A percentile compares a stretch with the other conserved stretches of the same genome.
phyloP scores from a whole-genome alignment of 2,113 vertebrate species.

The Pogona vitticeps region DNA sequence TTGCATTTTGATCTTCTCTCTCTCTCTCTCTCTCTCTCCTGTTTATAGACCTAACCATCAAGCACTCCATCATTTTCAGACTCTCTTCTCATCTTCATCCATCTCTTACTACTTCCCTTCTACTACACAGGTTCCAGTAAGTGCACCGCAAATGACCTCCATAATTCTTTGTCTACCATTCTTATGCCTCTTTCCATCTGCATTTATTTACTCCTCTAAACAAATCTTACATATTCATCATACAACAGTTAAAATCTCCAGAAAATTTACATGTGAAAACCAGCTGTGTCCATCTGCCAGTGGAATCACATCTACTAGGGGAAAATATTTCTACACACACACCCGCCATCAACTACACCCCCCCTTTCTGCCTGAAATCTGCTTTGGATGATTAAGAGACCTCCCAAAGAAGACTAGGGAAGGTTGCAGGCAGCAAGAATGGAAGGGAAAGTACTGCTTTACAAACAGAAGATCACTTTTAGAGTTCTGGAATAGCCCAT shows the following conservation, averaged over 20 bases:
- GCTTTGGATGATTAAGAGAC: neutral
- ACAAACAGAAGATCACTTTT: neutral
- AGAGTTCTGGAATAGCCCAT: neutral
- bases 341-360: neutral
- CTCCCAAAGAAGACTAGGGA: neutral
- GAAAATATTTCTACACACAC: neutral
- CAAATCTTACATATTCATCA: neutral
- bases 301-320: neutral
- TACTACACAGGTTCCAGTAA: neutral
- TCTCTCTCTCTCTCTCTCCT: neutral
- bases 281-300: neutral
- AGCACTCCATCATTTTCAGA: neutral
- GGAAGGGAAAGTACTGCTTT: neutral
- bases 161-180: neutral
- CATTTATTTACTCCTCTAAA: neutral
- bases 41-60: neutral
- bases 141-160: neutral
- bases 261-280: neutral
- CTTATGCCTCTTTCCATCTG: neutral
- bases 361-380: neutral
- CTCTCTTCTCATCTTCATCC: neutral
- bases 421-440: neutral
- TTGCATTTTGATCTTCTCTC: slow-evolving; percentile 19
- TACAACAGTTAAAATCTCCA: neutral
- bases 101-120: neutral